These are phyloP conservation scores for Mohoua ochrocephala DNA, from an alignment of 2,113 vertebrate species.

Conservation along the genomic window DNA sequence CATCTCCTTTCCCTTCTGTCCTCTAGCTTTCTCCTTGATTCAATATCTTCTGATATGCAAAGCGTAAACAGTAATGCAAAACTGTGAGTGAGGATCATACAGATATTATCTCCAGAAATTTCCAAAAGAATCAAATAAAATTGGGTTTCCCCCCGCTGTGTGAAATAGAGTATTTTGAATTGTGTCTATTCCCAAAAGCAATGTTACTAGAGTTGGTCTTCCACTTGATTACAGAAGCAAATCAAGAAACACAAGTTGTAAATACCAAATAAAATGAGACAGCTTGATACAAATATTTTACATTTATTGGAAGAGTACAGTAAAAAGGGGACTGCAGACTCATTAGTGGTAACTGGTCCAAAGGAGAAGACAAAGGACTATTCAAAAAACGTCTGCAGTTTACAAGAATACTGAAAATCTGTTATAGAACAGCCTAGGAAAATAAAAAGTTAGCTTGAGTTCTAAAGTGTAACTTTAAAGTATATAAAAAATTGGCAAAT, in stretches of 20 bases:
- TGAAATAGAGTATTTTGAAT: neutral
- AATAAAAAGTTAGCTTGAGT: conserved; percentile 62
- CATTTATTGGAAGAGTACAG: conserved; percentile 83
- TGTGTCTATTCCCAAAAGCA: neutral
- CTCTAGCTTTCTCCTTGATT: neutral
- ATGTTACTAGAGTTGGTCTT: neutral
- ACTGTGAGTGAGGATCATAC: neutral
- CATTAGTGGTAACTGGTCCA: conserved; percentile 63
- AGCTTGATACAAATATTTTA: conserved; percentile 69
- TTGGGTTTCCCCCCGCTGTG: neutral
- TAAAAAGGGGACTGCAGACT: conserved; percentile 66
- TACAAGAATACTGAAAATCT: conserved; percentile 53
- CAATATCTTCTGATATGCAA: neutral
- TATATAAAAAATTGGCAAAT: conserved; percentile 72
- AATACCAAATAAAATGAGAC: conserved; percentile 37
- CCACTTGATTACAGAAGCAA: conserved; percentile 10
- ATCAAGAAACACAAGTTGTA: neutral
- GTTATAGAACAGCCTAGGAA: conserved; percentile 52
- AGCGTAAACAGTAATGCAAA: neutral
- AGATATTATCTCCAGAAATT: neutral
- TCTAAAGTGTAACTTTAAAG: conserved; percentile 60
- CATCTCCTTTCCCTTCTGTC: neutral
- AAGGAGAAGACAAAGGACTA: conserved; percentile 56
- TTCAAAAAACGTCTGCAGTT: conserved; percentile 46
- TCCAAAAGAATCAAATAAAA: neutral